Evolutionary conservation across 2,888 invertebrate genomes (phyloP).

Genomic region (Ptychoptera albimana): DNA sequence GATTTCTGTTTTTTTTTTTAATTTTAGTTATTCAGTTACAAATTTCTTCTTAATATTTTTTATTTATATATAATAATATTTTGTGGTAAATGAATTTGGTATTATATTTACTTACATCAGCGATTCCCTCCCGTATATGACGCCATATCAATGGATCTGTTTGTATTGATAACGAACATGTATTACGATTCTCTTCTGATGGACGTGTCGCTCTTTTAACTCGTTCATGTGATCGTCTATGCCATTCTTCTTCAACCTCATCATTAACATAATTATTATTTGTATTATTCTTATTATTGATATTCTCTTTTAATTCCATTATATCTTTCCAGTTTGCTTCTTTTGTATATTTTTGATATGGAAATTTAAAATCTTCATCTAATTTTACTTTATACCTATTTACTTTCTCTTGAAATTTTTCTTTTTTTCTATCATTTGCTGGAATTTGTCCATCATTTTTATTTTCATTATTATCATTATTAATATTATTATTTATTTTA

Average conservation of each 20-base stretch:
- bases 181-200: conserved; percentile 62
- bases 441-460: conserved; percentile 15
- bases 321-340: conserved; percentile 42
- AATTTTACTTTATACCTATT: conserved; percentile 12
- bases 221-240: conserved; percentile 31
- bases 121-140: conserved; percentile 70
- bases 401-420: conserved; percentile 3
- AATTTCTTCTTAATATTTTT: background rate
- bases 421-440: conserved; percentile 16
- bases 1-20: background rate
- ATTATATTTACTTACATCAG: conserved; percentile 44
- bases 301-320: conserved; percentile 13
- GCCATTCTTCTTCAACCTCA: conserved; percentile 31
- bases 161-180: conserved; percentile 92
- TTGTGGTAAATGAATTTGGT: too few species aligned
- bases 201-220: conserved; percentile 39
- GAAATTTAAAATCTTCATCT: conserved; percentile 32
- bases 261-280: conserved; percentile 10
- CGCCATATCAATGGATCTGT: conserved; percentile 97
- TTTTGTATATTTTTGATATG: conserved; percentile 59
- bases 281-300: background rate
- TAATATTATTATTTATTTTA: background rate
- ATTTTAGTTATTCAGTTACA: background rate
- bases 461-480: conserved; percentile 2
- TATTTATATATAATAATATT: background rate